Percentiles rank a stretch among this genome's conserved stretches.
These are phyloP conservation scores for Zapornia atra DNA, from an alignment of 2,113 vertebrate species.

Conservation along the genomic window DNA sequence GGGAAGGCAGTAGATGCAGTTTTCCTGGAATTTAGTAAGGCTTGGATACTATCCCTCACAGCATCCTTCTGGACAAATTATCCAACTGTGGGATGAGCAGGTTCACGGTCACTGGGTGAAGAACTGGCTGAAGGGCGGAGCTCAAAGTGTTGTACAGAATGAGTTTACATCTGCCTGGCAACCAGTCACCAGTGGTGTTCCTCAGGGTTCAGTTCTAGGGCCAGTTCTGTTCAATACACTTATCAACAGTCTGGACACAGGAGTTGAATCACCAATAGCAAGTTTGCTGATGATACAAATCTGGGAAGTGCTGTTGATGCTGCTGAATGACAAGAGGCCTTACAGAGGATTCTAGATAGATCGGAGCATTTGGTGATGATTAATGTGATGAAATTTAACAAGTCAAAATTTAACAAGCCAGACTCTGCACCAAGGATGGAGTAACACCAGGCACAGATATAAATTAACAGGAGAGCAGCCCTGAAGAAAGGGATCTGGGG, in stretches of 20 bases:
- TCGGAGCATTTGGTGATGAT: not conserved
- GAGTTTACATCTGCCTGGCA: not conserved
- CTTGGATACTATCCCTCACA: not conserved
- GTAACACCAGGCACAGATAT: not conserved
- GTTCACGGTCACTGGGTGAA: accelerated
- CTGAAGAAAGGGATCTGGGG: not conserved
- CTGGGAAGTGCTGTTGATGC: not conserved
- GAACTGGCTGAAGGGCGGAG: not conserved
- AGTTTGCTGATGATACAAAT: not conserved
- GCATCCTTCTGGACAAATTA: not conserved
- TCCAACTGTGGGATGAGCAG: not conserved
- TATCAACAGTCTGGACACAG: not conserved
- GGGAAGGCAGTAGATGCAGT: not conserved
- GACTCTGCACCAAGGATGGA: not conserved
- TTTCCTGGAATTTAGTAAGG: not conserved
- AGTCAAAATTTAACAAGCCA: not conserved
- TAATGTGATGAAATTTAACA: not conserved
- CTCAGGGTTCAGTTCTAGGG: not conserved
- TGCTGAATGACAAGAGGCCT: not conserved
- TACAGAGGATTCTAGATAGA: not conserved
- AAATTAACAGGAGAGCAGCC: not conserved
- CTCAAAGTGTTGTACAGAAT: not conserved
- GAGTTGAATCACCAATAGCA: not conserved
- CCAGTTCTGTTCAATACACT: too few relatives aligned
- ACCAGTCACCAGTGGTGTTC: not conserved